phyloP scores from a whole-genome alignment of 2,797 vertebrate genomes.

The Falco berigora region DNA sequence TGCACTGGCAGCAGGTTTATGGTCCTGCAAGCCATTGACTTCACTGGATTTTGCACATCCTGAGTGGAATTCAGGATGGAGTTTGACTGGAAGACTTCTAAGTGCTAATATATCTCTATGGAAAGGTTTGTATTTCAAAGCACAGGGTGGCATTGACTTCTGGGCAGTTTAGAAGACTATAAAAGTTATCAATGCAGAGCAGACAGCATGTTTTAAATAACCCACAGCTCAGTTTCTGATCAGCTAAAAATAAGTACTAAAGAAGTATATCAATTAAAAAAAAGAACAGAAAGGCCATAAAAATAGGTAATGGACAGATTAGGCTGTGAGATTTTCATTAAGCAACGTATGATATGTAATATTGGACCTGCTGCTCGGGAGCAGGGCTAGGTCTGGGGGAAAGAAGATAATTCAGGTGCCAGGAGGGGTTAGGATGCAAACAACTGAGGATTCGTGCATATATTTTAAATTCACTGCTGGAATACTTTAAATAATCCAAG shows the following conservation, averaged over 20 bases:
- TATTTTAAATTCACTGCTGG: slow-evolving; percentile 29
- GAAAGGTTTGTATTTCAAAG: slow-evolving; percentile 40
- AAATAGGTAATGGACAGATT: slow-evolving; percentile 22
- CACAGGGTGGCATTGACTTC: slow-evolving; percentile 6
- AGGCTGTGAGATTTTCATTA: slow-evolving; percentile 32
- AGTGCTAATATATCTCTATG: slow-evolving; percentile 2
- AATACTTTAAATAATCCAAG: slow-evolving; percentile 20
- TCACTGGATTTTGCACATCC: neutral
- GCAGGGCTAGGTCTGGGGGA: neutral
- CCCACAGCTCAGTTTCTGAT: neutral
- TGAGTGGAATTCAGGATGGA: neutral
- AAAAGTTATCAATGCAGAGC: slow-evolving; percentile 51
- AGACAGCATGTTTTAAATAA: slow-evolving; percentile 38
- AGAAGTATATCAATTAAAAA: slow-evolving; percentile 14
- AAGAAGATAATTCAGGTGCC: slow-evolving; percentile 16
- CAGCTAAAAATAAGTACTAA: slow-evolving; percentile 33
- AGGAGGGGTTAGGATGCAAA: neutral
- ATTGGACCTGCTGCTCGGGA: neutral
- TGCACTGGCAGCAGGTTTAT: neutral
- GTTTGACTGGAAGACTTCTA: slow-evolving; percentile 25
- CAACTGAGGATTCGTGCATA: neutral
- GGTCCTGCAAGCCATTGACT: neutral
- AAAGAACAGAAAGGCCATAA: neutral
- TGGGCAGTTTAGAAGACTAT: neutral
- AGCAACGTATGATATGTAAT: neutral